These are phyloP conservation scores for Zelostemma sp. DNA, from an alignment of 1,140 invertebrate species.

Conservation along the genomic window DNA sequence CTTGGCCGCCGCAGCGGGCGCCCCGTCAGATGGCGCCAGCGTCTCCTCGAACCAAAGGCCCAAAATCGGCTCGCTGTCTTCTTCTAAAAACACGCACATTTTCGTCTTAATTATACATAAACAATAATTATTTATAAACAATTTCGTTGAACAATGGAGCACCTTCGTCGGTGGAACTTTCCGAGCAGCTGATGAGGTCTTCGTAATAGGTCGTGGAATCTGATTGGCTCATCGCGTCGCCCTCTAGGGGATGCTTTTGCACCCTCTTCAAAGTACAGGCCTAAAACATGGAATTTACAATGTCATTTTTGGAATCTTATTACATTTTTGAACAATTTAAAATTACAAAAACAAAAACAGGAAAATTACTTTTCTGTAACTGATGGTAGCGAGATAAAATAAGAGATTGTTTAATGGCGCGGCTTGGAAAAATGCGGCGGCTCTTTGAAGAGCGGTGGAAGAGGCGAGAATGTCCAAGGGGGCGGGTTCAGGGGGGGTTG, in stretches of 20 bases:
- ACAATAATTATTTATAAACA: too few species aligned
- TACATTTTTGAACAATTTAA: neutral
- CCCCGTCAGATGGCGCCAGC: slow-evolving; percentile 80
- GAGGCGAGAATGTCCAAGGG: slow-evolving; percentile 73
- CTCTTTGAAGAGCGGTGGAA: slow-evolving; percentile 77
- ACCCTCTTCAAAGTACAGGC: slow-evolving; percentile 86
- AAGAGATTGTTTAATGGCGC: slow-evolving; percentile 83
- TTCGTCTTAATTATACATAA: too few species aligned
- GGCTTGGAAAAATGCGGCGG: slow-evolving; percentile 76
- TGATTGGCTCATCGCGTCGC: slow-evolving; percentile 86
- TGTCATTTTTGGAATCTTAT: slow-evolving; percentile 3
- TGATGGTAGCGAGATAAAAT: slow-evolving; percentile 88
- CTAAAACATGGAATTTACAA: slow-evolving; percentile 54
- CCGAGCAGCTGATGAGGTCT: slow-evolving; percentile 90
- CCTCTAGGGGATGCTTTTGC: slow-evolving; percentile 82
- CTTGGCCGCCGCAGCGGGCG: slow-evolving; percentile 65
- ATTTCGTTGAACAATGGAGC: slow-evolving; percentile 29
- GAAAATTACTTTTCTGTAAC: slow-evolving; percentile 90
- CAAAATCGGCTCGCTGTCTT: slow-evolving; percentile 92
- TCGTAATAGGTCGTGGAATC: slow-evolving; percentile 95
- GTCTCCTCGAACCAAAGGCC: slow-evolving; percentile 95
- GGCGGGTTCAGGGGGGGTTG: slow-evolving; percentile 68
- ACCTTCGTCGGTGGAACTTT: slow-evolving; percentile 89
- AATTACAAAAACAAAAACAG: too few species aligned
- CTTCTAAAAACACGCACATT: slow-evolving; percentile 72